A percentile compares a stretch with the other conserved stretches of the same genome.
These are phyloP conservation scores for Sebastes cheni DNA, from an alignment of 2,797 vertebrate genomes.

Conservation along the genomic window DNA sequence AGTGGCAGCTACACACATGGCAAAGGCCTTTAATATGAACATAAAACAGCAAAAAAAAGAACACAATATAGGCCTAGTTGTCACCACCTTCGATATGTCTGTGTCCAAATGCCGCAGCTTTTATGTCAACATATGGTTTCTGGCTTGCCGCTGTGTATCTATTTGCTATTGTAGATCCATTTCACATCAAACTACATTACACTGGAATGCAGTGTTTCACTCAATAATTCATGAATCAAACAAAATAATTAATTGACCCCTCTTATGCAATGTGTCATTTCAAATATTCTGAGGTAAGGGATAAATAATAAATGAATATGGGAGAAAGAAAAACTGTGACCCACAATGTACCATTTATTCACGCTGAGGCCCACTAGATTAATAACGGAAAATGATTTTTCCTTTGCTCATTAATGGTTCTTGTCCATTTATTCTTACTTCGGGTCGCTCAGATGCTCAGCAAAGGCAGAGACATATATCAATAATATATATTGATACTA, in stretches of 20 bases:
- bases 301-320: conserved; percentile 30
- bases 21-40: conserved; percentile 49
- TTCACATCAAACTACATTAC: neutral
- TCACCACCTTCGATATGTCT: conserved; percentile 34
- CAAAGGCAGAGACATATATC: neutral
- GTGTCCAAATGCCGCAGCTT: neutral
- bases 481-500: neutral
- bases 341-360: neutral
- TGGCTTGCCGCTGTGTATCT: neutral
- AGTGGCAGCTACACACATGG: conserved; percentile 47
- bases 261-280: conserved; percentile 23
- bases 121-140: neutral
- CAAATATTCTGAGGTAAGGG: conserved; percentile 20
- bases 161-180: neutral
- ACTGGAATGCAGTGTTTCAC: neutral
- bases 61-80: conserved; percentile 13
- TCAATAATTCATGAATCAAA: conserved; percentile 45
- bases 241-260: conserved; percentile 44
- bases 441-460: neutral
- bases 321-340: neutral
- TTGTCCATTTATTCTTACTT: neutral
- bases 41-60: conserved; percentile 32
- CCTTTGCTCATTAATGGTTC: neutral
- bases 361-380: neutral
- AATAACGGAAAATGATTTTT: neutral